Base-by-base conservation (phyloP, 2,113 vertebrate genomes). In the Rhabdornis inornatus region DNA sequence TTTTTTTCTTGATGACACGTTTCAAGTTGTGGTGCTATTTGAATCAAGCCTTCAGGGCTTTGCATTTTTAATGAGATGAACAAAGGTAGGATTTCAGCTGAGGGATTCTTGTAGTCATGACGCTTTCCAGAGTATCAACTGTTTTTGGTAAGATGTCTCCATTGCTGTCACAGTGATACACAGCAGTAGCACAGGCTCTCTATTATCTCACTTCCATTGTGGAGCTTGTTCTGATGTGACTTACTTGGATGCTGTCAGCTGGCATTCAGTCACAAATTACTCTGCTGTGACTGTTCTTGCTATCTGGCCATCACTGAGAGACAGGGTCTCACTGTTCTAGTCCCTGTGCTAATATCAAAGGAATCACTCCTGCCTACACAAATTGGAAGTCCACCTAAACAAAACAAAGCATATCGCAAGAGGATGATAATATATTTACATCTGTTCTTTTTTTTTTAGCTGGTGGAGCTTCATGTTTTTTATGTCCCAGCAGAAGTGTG, bases 401-500 rank as follows among this genome's bases (percentile, higher is more conserved):
- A 42, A 91, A 80, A 42, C 14, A 66, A 74, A 74, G 30, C 0
- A 0, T 55, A 13, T 9, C 31, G 28, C 30, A 84, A 79, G 44
- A 89, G 7, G 20, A 10, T 78, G 60, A 81, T 93, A 91, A 44
- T 55, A 35, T 42, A 66, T 70, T 64, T 94, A 74, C 93, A 59
- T 95, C 52, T 97, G 80, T 80, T 97, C 55, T 96, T 66, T 85
- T 87, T 40, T 87, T 89, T 97, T 96, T 89, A 99, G 99, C 96
- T 98, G 91, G 92, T 99, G 97, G 99, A 99, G 90, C 98, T 99
- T 80, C 99, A 99, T 97, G 98, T 99, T 84, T 98, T 99, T 95
- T 99, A 97, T 96, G 98, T 99, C 86, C 99, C 99, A 78, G 98
- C 98, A 92, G 98, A 99, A 92, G 97, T 99, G 57, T 99, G 99